Percentiles rank a stretch among this genome's conserved stretches.
phyloP scores from a whole-genome alignment of 1,140 invertebrate species.

The Tetramorium alpestre region DNA sequence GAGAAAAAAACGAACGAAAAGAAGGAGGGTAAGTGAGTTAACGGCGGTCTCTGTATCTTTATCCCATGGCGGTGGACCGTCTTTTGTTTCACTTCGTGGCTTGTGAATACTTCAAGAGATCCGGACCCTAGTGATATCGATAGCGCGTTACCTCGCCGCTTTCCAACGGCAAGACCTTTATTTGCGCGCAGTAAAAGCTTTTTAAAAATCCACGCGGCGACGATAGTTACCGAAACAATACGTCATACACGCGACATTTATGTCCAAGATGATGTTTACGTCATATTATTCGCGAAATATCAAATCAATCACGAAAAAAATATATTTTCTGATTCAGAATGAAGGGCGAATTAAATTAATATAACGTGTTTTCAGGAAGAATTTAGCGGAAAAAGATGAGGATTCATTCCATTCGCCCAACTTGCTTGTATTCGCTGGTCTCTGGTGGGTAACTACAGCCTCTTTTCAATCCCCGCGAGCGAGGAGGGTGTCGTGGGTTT shows the following conservation, averaged over 20 bases:
- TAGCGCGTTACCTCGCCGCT: slow-evolving; percentile 38
- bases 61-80: slow-evolving; percentile 64
- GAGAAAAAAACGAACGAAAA: slow-evolving; percentile 29
- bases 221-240: not conserved
- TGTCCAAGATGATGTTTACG: not conserved
- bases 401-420: slow-evolving; percentile 61
- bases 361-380: slow-evolving; percentile 54
- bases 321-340: not conserved
- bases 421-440: slow-evolving; percentile 50
- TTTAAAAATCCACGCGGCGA: slow-evolving; percentile 19
- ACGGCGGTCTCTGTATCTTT: slow-evolving; percentile 67
- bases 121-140: slow-evolving; percentile 54
- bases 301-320: slow-evolving; percentile 34
- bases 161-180: slow-evolving; percentile 41
- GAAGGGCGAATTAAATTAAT: slow-evolving; percentile 68
- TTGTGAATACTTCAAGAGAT: slow-evolving; percentile 71
- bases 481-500: slow-evolving; percentile 17
- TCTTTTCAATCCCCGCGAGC: slow-evolving; percentile 73
- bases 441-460: slow-evolving; percentile 71
- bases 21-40: slow-evolving; percentile 60
- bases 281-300: not conserved
- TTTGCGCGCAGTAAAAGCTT: slow-evolving; percentile 3
- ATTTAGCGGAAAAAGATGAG: slow-evolving; percentile 28
- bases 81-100: slow-evolving; percentile 72
- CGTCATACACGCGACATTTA: not conserved